phyloP scores from a whole-genome alignment of 92 coral and sea anemone species.

The Epizoanthus scotinus region DNA sequence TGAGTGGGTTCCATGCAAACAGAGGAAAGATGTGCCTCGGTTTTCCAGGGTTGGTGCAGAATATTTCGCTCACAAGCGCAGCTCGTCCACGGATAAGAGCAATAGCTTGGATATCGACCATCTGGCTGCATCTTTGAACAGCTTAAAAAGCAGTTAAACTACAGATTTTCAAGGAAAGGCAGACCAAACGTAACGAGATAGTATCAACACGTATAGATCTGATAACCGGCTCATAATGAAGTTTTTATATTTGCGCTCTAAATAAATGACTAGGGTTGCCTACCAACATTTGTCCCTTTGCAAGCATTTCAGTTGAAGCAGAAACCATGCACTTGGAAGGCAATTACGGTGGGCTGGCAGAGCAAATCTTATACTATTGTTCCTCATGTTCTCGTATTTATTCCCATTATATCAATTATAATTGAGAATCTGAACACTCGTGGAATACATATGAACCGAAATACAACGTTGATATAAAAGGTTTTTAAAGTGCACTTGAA shows the following conservation, averaged over 20 bases:
- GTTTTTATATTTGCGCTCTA: conserved; percentile 40
- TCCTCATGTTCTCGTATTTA: conserved; percentile 15
- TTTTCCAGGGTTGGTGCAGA: conserved; percentile 26
- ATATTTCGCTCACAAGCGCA: conserved; percentile 30
- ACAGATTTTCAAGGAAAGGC: neutral
- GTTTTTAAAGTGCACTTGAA: conserved; percentile 14
- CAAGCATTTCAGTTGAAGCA: conserved; percentile 16
- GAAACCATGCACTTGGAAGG: conserved; percentile 32
- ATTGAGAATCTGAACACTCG: conserved; percentile 16
- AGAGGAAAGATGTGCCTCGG: conserved; percentile 14
- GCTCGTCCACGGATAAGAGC: conserved; percentile 27
- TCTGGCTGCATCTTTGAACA: conserved; percentile 16
- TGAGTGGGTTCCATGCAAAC: conserved; percentile 28
- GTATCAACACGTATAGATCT: neutral
- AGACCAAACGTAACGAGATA: neutral
- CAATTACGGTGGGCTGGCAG: conserved; percentile 26
- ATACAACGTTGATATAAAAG: conserved; percentile 2
- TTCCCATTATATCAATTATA: conserved; percentile 17
- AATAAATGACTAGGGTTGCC: conserved; percentile 35
- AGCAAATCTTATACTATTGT: conserved; percentile 38
- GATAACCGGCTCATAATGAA: conserved; percentile 30
- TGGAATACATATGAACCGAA: neutral
- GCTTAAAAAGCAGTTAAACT: neutral
- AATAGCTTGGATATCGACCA: conserved; percentile 14
- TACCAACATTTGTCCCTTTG: conserved; percentile 10